Evolutionary conservation across 2,888 invertebrate species (phyloP), one percentile per base, ranked within the genome.

Genomic region (Apotomis turbidana): DNA sequence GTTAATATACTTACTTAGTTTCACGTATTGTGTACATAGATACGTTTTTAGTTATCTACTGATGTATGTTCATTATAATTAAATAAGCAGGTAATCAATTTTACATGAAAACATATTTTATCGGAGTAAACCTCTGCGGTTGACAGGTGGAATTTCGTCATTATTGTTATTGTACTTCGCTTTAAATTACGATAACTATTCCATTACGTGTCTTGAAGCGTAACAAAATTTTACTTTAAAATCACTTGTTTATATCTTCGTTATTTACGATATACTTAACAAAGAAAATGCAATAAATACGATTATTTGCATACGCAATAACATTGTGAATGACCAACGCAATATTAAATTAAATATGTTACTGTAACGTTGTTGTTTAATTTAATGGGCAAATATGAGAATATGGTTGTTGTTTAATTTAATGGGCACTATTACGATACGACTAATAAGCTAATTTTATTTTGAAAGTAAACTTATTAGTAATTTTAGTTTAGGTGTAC

Each of bases 21-120:
- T 27, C 27, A 27, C 1, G 27, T 27, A 27, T 27, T 27, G 27
- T 27, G 27, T 9, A 55, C 27, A 27, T 36, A 44, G 12, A 64
- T 15, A 38, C 9, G 44, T 13, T 46, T 55, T 4, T n/a, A 62
- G 6, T 62, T 49, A 69, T 69, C 69, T 62, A 54, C 10, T 27
- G 57, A 70, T 38, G 27, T 51, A 70, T 52, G 51, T 64, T 51
- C 63, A 41, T 15, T 55, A 60, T 54, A 60, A 49, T 70, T 27
- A 27, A 27, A 41, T 44, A 63, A 51, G 52, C 44, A 61, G 57
- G 62, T 70, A 64, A 70, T 70, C 63, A 58, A 70, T 70, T 54
- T 55, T 51, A 51, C 27, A 58, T 27, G 27, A 64, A 59, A 58
- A 52, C 52, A 63, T n/a, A 57, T 38, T 58, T 67, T 59, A 58